Base-by-base conservation (phyloP, 2,888 invertebrate species). In the Tetranychus piercei region DNA sequence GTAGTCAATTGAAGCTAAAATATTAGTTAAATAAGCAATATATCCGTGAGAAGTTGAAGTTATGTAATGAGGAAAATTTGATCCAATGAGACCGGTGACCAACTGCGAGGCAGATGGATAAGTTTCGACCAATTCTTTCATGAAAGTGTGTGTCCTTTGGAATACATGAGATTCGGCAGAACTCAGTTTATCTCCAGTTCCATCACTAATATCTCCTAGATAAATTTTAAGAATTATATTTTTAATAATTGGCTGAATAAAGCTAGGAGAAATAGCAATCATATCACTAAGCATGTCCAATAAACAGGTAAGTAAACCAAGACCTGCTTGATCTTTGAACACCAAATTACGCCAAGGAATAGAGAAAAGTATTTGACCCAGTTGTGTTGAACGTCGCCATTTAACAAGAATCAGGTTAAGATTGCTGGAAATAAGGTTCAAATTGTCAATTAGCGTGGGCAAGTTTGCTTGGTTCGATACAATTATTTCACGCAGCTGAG, bases 161-260 rank as follows among this genome's bases (percentile, higher is more conserved):
- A 71, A 71, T n/a, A 71, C 15, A 6, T 23, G 44, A n/a, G 20
- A 23, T 34, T 71, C 71, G 1, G 34, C 15, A 15, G 34, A 44
- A 44, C 44, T 71, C 1, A 71, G 9, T 20, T 44, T 11, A 18
- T 71, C 71, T 1, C 23, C 71, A n/a, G n/a, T 15, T 18, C 9
- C 34, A 9, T 23, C 18, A 11, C 18, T 44, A 23, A 6, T 9
- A 6, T 71, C 45, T 34, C 71, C 71, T 23, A 34, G 44, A 20
- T 34, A 71, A n/a, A 71, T n/a, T 71, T 71, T 23, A n/a, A 44
- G 20, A 71, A 71, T 20, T n/a, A 34, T 44, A n/a, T 71, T 71
- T 6, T n/a, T 18, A 1, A 71, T 18, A 34, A 71, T 20, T 6
- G 34, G 11, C 34, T 43, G 34, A 11, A 71, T 20, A 8, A 71